These are phyloP conservation scores for Drosophila bifasciata DNA, from an alignment of 1,140 invertebrate genomes.

Conservation along the genomic window DNA sequence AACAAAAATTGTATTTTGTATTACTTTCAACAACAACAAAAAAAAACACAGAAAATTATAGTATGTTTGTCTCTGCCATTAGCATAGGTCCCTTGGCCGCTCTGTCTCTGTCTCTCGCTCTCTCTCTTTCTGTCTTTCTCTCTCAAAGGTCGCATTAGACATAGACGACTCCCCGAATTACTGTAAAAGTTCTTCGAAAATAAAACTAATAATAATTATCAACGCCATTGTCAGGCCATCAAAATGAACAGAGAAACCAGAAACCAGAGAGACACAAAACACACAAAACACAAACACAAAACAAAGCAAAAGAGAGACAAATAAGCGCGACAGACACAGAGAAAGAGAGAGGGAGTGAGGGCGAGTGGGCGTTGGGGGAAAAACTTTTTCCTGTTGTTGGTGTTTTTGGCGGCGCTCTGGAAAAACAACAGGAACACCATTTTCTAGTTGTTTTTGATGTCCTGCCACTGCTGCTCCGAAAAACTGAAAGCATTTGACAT, in stretches of 20 bases:
- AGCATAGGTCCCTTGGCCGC: no score
- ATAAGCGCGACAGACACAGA: no score
- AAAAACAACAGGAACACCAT: conserved; percentile 46
- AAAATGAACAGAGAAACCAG: conserved; percentile 37
- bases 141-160: conserved; percentile 36
- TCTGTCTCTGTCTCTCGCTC: no score
- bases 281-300: conserved; percentile 31
- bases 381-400: conserved; percentile 22
- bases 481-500: conserved; percentile 21
- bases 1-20: conserved; percentile 24
- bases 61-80: no score
- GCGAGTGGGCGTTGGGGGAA: conserved; percentile 1
- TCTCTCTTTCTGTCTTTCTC: not conserved
- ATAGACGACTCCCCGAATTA: conserved; percentile 51
- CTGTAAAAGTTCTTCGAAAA: conserved; percentile 72
- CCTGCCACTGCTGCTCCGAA: conserved; percentile 23
- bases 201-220: conserved; percentile 81
- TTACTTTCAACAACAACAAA: conserved; percentile 47
- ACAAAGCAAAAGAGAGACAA: conserved; percentile 36
- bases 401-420: conserved; percentile 20
- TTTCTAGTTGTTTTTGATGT: conserved; percentile 40
- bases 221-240: conserved; percentile 73
- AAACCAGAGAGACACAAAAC: not conserved
- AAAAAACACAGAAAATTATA: not conserved
- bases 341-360: conserved; percentile 12